Evolutionary conservation across 2,888 invertebrate species (phyloP).

Genomic region (Drosophila formosana): DNA sequence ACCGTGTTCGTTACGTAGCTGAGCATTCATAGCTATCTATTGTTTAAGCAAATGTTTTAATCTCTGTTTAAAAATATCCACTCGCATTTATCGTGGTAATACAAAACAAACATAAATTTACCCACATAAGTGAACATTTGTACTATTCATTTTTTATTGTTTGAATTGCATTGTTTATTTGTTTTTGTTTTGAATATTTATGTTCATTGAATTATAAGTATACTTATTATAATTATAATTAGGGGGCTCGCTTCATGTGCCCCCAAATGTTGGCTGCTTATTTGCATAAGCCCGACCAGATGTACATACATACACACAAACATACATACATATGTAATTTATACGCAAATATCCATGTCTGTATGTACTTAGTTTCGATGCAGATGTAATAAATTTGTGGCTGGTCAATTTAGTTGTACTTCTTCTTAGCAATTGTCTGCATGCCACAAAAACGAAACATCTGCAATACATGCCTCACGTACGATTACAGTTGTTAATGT

Average conservation of each 20-base stretch:
- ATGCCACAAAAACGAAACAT: constrained; percentile 44
- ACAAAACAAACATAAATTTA: constrained; percentile 5
- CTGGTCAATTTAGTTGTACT: constrained; percentile 57
- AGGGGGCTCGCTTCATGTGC: not conserved
- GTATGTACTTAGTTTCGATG: constrained; percentile 47
- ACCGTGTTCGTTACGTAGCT: not conserved
- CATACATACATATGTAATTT: not conserved
- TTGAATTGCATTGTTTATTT: constrained; percentile 15
- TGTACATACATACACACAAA: not conserved
- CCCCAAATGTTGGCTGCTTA: not conserved
- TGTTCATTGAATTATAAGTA: constrained; percentile 21
- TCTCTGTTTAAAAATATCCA: constrained; percentile 1
- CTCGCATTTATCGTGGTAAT: not conserved
- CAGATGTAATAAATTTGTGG: constrained; percentile 79
- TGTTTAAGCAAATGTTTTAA: constrained; percentile 13
- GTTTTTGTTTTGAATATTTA: constrained; percentile 17
- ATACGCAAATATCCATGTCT: not conserved
- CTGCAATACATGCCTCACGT: constrained; percentile 44
- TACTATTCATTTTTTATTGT: constrained; percentile 4
- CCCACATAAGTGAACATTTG: not conserved
- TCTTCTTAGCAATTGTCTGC: constrained; percentile 42
- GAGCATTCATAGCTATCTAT: not conserved
- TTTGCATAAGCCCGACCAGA: not conserved
- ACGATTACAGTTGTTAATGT: constrained; percentile 29
- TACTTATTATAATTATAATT: constrained; percentile 19